Evolutionary conservation across 2,797 vertebrate genomes (phyloP).

Genomic region (Fistularia commersonii): DNA sequence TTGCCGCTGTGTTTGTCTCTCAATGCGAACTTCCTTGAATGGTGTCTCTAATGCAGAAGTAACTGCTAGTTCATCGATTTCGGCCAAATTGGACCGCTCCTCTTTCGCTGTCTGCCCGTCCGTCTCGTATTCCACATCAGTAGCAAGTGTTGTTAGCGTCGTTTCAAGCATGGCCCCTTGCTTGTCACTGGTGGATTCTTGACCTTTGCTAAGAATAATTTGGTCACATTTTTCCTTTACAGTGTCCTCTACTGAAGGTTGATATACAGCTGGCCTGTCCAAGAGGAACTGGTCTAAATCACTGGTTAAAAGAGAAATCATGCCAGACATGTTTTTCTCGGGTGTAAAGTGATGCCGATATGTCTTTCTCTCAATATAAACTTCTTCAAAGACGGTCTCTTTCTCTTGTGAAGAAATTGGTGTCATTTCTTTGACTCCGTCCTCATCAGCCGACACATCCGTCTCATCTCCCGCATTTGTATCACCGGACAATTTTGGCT

Average conservation of each 20-base stretch:
- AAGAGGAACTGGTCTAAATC: slow-evolving; percentile 38
- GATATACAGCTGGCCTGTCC: slow-evolving; percentile 15
- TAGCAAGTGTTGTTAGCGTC: not conserved
- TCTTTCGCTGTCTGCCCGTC: slow-evolving; percentile 10
- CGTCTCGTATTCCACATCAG: slow-evolving; percentile 5
- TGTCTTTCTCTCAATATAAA: slow-evolving; percentile 10
- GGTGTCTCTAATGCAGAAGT: slow-evolving; percentile 16
- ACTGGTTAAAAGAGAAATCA: slow-evolving; percentile 42
- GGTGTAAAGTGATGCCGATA: slow-evolving; percentile 17
- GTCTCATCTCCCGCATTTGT: too few species aligned
- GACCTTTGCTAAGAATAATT: slow-evolving; percentile 16
- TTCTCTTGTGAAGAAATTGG: slow-evolving; percentile 1
- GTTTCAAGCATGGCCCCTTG: slow-evolving; percentile 1
- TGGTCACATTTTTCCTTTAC: slow-evolving; percentile 40
- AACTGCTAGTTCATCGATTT: not conserved
- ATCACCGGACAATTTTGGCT: too few species aligned
- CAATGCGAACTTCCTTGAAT: slow-evolving; percentile 21
- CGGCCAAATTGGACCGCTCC: not conserved
- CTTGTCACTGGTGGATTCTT: slow-evolving; percentile 10
- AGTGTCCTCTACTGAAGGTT: slow-evolving; percentile 21
- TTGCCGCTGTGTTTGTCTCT: slow-evolving; percentile 1
- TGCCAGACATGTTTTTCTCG: slow-evolving; percentile 40
- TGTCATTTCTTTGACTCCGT: not conserved
- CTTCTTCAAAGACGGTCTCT: not conserved
- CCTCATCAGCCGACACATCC: too few species aligned